Evolutionary conservation across 1,140 invertebrate genomes (phyloP), one percentile per base, ranked within the genome.

Genomic region (Drosophila kohkoa): DNA sequence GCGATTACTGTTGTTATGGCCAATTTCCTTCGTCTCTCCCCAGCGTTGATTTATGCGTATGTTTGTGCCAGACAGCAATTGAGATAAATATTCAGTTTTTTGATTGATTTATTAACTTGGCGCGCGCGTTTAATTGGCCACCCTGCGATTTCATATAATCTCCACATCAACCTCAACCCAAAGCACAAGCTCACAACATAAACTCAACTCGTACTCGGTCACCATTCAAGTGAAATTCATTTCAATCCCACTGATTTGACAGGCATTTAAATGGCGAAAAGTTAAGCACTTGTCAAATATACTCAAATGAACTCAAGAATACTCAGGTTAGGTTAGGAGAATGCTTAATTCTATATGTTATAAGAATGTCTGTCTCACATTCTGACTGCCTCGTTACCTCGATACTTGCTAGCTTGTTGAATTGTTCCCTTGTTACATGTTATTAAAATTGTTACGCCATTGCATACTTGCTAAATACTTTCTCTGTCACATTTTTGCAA

Each of bases 1-100:
- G 69, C 76, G 66, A 25, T 79, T 77, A 71, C 63, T 64, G 68
- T 72, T 65, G 73, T 69, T 80, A 58, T 64, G 48, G 71, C 63
- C 75, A 41, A 25, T 25, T 8, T 4, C 59, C 32, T 7, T 11
- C 51, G 11, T 25, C 5, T n/a, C 1, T 25, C 7, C 0, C 3
- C 16, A 13, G 4, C 43, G 54, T 76, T 86, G 82, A 86, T 86
- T 82, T 86, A 79, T 77, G 77, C 62, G 49, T 64, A 6, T 77
- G 59, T 65, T 38, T 78, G 60, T 60, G 57, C 57, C 35, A 49
- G 58, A 49, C 51, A 57, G 35, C 43, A 75, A 45, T 62, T 52
- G 67, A 75, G 60, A 71, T 59, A 65, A 71, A 75, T 71, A 75
- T 75, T 59, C 32, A 30, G 52, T 51, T 58, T 63, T 25, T 75